Evolutionary conservation across 2,888 invertebrate genomes (phyloP), one percentile per base, ranked within the genome.

Genomic region (Scaptomyza caliginosa): DNA sequence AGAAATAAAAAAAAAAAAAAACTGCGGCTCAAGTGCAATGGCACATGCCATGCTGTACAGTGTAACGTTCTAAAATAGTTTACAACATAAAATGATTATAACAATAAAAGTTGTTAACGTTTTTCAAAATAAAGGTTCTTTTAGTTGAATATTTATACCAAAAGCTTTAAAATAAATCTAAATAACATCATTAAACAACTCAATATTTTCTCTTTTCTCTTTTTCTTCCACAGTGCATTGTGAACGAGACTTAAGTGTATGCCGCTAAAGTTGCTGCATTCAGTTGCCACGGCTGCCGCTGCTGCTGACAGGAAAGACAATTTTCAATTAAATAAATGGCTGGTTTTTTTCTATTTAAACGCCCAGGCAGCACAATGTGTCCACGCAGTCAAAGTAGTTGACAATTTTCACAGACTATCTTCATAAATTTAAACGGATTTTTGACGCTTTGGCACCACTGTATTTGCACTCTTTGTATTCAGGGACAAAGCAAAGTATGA

Each of bases 301-400:
- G 83, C 48, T 54, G 72, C 59, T 81, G 84, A 84, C 82, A 82
- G 82, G 67, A 56, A 68, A 82, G 83, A 82, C 82, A 83, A 82
- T 83, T 84, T 84, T 84, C 84, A 83, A 83, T 84, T 83, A 83
- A 83, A 84, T 83, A 84, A 83, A 84, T 82, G 69, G 76, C 66
- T 76, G 59, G 60, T 67, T 81, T 78, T 80, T 81, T 73, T n/a
- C n/a, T 66, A 63, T 73, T 8, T 16, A 16, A 16, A 34, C 34
- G 34, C 34, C 62, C 67, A 52, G 28, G 3, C 43, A 42, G 65
- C 76, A 78, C 78, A 76, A 58, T 79, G 78, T 58, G 24, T 38
- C 60, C 60, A 50, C 57, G 16, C 23, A 13, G 54, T 8, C 10
- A 7, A 5, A 45, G 19, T 4, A 13, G 16, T 32, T 34, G 26